Percentiles rank a stretch among this genome's conserved stretches.
These are phyloP conservation scores for Muscina levida DNA, from an alignment of 2,888 invertebrate species.

Conservation along the genomic window DNA sequence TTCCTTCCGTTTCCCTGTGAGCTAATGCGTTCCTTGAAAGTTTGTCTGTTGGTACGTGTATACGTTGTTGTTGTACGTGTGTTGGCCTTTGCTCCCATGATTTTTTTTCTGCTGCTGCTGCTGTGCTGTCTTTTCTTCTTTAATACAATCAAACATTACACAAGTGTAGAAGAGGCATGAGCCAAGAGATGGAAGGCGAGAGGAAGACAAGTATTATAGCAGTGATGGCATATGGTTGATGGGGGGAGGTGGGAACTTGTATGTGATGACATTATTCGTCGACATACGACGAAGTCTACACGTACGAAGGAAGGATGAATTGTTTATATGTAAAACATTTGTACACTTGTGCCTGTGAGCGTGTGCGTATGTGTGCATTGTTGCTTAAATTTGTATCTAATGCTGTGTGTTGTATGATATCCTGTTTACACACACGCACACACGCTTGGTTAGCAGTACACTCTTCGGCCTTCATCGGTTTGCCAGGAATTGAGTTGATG, in stretches of 20 bases:
- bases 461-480: background rate
- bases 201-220: background rate
- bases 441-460: no score
- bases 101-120: no score
- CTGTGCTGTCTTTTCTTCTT: no score
- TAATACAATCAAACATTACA: conserved; percentile 75
- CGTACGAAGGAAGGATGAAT: background rate
- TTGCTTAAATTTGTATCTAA: background rate
- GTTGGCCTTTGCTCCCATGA: conserved; percentile 75
- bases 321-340: no score
- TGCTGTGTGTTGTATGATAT: conserved; percentile 13
- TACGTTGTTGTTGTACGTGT: conserved; percentile 10
- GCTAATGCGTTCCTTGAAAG: background rate
- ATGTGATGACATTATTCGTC: conserved; percentile 23
- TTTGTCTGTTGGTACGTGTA: no score
- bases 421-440: conserved; percentile 30
- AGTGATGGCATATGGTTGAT: conserved; percentile 14
- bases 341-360: conserved; percentile 1
- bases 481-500: conserved; percentile 63
- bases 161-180: background rate
- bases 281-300: conserved; percentile 6
- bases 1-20: background rate
- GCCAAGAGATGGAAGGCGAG: background rate
- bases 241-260: conserved; percentile 1
- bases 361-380: conserved; percentile 15